A percentile compares a stretch with the other conserved stretches of the same genome.
phyloP scores from a whole-genome alignment of 2,797 vertebrate genomes.

The Centropyge bicolor region DNA sequence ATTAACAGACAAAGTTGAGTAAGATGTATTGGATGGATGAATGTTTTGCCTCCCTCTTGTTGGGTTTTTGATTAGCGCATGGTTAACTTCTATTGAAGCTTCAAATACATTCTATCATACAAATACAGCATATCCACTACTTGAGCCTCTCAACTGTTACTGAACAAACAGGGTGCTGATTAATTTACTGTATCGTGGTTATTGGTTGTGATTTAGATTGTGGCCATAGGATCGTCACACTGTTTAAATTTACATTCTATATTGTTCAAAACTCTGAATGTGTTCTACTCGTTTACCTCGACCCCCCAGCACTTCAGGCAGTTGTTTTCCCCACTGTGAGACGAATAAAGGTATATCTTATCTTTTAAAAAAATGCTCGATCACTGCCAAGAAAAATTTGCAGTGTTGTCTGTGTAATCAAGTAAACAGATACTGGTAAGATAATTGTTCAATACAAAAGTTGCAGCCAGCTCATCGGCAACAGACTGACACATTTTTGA shows the following conservation, averaged over 20 bases:
- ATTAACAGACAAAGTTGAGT: not conserved
- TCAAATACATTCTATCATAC: conserved; percentile 22
- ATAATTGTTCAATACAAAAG: not conserved
- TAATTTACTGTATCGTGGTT: not conserved
- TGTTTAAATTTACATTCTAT: too few species aligned
- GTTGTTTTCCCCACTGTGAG: too few species aligned
- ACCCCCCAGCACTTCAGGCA: not conserved
- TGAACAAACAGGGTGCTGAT: not conserved
- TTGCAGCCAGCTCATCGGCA: not conserved
- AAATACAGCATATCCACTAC: not conserved
- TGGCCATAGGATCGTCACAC: not conserved
- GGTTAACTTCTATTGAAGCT: not conserved
- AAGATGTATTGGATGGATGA: not conserved
- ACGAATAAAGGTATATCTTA: too few species aligned
- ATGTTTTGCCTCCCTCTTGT: not conserved
- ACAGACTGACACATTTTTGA: conserved; percentile 28
- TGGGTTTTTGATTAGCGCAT: not conserved
- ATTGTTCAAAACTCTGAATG: not conserved
- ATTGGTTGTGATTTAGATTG: not conserved
- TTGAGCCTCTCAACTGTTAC: not conserved
- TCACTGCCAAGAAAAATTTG: not conserved
- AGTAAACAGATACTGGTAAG: not conserved
- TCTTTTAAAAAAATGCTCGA: not conserved
- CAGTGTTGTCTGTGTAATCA: too few species aligned
- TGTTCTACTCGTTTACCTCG: too few species aligned